These are phyloP conservation scores for Eumacrocentrus americanus DNA, from an alignment of 2,888 invertebrate genomes.

Conservation along the genomic window DNA sequence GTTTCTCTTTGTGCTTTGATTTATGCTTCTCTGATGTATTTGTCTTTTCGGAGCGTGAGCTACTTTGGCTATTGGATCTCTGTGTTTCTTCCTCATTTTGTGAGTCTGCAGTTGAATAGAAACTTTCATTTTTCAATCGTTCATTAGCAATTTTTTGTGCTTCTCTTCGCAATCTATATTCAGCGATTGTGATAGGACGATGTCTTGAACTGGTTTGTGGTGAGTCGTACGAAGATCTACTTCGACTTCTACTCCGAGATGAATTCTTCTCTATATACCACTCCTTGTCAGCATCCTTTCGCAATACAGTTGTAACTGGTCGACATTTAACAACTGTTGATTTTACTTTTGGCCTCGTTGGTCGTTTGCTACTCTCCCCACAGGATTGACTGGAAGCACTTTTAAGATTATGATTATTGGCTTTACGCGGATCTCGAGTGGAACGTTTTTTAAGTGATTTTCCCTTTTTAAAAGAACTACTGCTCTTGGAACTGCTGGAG, in stretches of 20 bases:
- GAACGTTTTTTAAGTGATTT: conserved; percentile 8
- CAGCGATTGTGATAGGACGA: neutral
- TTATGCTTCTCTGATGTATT: neutral
- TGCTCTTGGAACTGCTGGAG: conserved; percentile 10
- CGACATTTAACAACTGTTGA: conserved; percentile 12
- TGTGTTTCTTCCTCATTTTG: conserved; percentile 13
- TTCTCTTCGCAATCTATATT: neutral
- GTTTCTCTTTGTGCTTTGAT: conserved; percentile 1
- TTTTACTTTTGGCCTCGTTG: conserved; percentile 3
- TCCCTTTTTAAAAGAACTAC: too few species aligned
- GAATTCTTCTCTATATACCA: conserved; percentile 30
- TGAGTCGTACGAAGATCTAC: conserved; percentile 16
- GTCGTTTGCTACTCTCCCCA: conserved; percentile 10
- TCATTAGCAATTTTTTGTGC: conserved; percentile 1
- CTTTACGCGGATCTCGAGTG: neutral
- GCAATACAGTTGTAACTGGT: conserved; percentile 25
- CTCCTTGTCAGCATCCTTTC: conserved; percentile 29
- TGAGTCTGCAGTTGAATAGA: conserved; percentile 11
- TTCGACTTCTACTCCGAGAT: conserved; percentile 18
- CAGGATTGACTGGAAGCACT: conserved; percentile 41
- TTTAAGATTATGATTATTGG: conserved; percentile 1
- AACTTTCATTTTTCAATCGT: conserved; percentile 15
- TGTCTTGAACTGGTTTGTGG: neutral
- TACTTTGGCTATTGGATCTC: conserved; percentile 20
- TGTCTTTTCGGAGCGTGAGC: conserved; percentile 1